Base-by-base conservation (phyloP, 2,888 invertebrate species). In the Acanthococcus lagerstroemiae region DNA sequence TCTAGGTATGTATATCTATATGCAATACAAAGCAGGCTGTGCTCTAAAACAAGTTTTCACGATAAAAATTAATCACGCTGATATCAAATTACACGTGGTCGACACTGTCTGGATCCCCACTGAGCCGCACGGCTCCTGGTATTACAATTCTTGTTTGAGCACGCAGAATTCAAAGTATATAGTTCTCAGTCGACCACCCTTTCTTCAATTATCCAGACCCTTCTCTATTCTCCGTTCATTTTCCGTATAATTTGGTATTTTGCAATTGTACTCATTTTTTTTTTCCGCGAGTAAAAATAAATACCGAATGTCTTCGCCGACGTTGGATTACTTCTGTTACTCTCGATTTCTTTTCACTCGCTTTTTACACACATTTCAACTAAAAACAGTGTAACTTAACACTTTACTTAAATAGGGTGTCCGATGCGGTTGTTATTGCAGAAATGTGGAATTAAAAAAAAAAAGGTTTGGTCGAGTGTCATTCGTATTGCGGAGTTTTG, bases 1-100 rank as follows among this genome's bases (percentile, higher is more conserved):
- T n/a, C n/a, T n/a, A n/a, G n/a, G n/a, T n/a, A n/a, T n/a, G n/a
- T n/a, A n/a, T n/a, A n/a, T n/a, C n/a, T n/a, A n/a, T n/a, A n/a
- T n/a, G n/a, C n/a, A n/a, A n/a, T n/a, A n/a, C n/a, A n/a, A n/a
- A n/a, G n/a, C n/a, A n/a, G n/a, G n/a, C n/a, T 37, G 52, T 24
- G 15, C 22, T 5, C 19, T 1, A 21, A 54, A 63, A 63, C 63
- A 54, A 26, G 63, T 63, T 63, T 24, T 27, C 37, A 63, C 24
- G 24, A 22, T 54, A 22, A 63, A 63, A 63, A 63, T 63, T 63
- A 63, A 63, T 63, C 63, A 63, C 63, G 63, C 27, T 63, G 50
- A 63, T 63, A 63, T 63, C 63, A 30, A 63, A 63, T 63, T 63
- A 63, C 63, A 63, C 44, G 30, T 27, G 54, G 21, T 52, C 52